Evolutionary conservation across 1,140 invertebrate species (phyloP).

Genomic region (Campoletis sonorensis): DNA sequence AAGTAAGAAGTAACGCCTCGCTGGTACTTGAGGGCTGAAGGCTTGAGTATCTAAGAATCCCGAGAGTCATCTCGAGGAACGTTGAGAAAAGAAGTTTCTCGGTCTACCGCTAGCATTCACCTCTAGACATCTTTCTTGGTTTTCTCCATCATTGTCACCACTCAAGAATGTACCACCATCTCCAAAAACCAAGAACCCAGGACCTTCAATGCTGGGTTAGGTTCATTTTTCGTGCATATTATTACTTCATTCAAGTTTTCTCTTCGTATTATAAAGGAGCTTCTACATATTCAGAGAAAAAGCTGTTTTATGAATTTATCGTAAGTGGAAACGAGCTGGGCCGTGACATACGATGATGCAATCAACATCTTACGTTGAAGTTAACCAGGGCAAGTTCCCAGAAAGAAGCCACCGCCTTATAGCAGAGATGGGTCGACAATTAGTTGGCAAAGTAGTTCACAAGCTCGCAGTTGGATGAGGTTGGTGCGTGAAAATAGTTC

Average conservation of each 20-base stretch:
- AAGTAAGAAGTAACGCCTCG: slow-evolving; percentile 65
- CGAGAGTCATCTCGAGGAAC: slow-evolving; percentile 54
- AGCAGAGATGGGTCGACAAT: slow-evolving; percentile 69
- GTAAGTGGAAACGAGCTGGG: neutral
- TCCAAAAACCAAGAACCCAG: neutral
- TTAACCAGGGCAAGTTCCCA: neutral
- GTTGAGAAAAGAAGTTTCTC: slow-evolving; percentile 38
- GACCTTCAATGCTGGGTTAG: neutral
- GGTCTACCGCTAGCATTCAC: slow-evolving; percentile 15
- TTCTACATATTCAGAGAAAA: neutral
- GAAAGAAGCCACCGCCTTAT: slow-evolving; percentile 53
- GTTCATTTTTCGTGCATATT: neutral
- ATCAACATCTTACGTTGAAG: neutral
- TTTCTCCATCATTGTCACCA: slow-evolving; percentile 53
- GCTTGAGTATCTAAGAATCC: slow-evolving; percentile 59
- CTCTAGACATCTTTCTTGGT: slow-evolving; percentile 33
- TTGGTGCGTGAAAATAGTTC: slow-evolving; percentile 32
- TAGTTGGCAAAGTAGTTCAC: slow-evolving; percentile 44
- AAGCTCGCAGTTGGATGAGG: neutral
- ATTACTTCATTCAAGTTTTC: neutral
- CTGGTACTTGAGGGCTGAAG: slow-evolving; percentile 49
- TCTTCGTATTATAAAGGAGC: neutral
- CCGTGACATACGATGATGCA: neutral
- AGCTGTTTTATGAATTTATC: neutral
- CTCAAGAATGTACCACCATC: neutral